Conservation (phyloP, 2,113 vertebrate species). For the Plecturocebus donacophilus region DNA sequence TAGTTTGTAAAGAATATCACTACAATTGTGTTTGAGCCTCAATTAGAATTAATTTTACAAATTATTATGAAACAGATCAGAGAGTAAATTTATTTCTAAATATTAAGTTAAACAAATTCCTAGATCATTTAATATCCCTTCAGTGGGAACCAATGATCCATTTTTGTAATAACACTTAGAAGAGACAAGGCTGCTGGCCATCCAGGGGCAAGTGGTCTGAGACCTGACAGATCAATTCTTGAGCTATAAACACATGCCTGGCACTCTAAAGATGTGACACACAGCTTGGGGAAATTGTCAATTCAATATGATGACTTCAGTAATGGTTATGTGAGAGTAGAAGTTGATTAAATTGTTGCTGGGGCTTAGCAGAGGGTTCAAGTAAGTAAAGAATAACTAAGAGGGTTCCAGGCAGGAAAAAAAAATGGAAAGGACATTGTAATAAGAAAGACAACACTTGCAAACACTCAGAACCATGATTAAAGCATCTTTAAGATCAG, state of each 20-base stretch:
- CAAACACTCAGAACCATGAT: not conserved
- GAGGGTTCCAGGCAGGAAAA: not conserved
- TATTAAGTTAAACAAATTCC: not conserved
- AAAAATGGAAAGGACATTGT: not conserved
- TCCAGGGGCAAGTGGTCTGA: fast-evolving
- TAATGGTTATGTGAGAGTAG: not conserved
- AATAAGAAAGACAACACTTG: not conserved
- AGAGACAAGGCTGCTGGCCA: not conserved
- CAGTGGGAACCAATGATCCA: not conserved
- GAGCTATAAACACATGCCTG: not conserved
- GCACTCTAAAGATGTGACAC: not conserved
- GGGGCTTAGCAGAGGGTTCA: not conserved
- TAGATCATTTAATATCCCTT: not conserved
- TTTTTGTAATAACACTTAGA: not conserved
- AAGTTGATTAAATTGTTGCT: not conserved
- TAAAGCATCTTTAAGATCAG: not conserved
- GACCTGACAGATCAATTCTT: not conserved
- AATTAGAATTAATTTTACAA: not conserved
- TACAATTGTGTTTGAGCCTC: not conserved
- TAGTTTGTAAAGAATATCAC: not conserved
- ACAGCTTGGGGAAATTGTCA: not conserved
- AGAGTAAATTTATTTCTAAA: not conserved
- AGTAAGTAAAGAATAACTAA: not conserved
- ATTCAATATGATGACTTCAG: not conserved
- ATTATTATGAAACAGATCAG: not conserved